phyloP scores from a whole-genome alignment of 1,140 invertebrate genomes.

The Carcinoscorpius rotundicauda region DNA sequence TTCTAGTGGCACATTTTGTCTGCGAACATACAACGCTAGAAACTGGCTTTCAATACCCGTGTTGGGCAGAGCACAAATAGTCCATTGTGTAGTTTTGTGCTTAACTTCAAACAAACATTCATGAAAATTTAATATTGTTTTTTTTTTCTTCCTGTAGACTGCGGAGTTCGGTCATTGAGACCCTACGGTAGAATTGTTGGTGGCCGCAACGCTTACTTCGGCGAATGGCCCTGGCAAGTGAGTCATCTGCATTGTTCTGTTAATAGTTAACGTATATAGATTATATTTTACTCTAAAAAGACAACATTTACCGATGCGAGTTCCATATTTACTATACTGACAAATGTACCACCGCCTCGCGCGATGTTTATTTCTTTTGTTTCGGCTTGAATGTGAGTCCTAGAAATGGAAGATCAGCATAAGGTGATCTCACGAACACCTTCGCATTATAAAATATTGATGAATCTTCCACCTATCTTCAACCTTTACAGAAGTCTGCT shows the following conservation, averaged over 20 bases:
- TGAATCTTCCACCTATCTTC: no score
- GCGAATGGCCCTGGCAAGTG: constrained; percentile 85
- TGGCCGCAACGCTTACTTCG: constrained; percentile 69
- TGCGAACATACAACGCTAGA: background rate
- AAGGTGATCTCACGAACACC: no score
- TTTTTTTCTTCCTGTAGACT: constrained; percentile 47
- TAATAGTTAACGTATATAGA: background rate
- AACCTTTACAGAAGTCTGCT: no score
- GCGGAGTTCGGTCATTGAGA: constrained; percentile 66
- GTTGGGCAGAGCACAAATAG: background rate
- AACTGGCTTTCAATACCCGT: background rate
- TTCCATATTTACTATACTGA: background rate
- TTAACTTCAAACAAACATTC: background rate
- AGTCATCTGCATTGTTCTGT: constrained; percentile 2
- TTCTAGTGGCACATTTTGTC: background rate
- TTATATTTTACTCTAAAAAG: background rate
- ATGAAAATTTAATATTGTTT: background rate
- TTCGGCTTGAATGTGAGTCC: background rate
- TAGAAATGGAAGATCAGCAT: background rate
- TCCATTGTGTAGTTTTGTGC: background rate
- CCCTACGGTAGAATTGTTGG: constrained; percentile 67
- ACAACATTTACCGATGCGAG: background rate
- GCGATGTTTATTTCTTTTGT: background rate
- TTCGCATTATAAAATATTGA: no score
- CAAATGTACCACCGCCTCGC: background rate